Evolutionary conservation across 2,797 vertebrate species (phyloP).

Genomic region (Gymnothorax reevesii): DNA sequence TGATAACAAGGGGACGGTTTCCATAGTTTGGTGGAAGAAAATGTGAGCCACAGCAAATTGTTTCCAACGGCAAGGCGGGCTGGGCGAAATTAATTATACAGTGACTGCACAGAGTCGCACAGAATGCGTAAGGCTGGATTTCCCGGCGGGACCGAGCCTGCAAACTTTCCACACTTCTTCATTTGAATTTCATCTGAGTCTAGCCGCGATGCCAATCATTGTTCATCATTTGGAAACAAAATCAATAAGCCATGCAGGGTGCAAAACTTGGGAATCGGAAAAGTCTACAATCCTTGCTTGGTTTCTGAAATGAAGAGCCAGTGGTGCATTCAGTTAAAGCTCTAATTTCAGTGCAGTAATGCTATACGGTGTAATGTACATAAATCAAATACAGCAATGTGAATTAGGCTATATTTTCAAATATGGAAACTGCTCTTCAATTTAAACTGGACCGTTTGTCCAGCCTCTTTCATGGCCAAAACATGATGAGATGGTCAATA

Average conservation of each 20-base stretch:
- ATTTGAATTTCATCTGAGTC: constrained; percentile 36
- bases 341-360: not conserved
- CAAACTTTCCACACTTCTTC: constrained; percentile 39
- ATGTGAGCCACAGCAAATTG: constrained; percentile 48
- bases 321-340: not conserved
- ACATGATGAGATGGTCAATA: not conserved
- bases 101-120: constrained; percentile 41
- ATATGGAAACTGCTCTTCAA: not conserved
- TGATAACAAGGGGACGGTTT: constrained; percentile 4
- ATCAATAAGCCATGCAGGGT: constrained; percentile 35
- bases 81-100: constrained; percentile 55
- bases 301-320: not conserved
- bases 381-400: not conserved
- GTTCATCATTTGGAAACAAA: constrained; percentile 48
- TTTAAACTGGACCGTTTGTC: not conserved
- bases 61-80: constrained; percentile 48
- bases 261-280: not conserved
- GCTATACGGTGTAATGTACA: not conserved
- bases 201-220: constrained; percentile 39
- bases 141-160: constrained; percentile 34
- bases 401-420: not conserved
- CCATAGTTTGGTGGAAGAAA: constrained; percentile 37
- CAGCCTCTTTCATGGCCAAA: too few relatives aligned
- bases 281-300: not conserved
- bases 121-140: constrained; percentile 31